Conservation (phyloP, 2,113 vertebrate species). For the Lepisosteus oculatus region DNA sequence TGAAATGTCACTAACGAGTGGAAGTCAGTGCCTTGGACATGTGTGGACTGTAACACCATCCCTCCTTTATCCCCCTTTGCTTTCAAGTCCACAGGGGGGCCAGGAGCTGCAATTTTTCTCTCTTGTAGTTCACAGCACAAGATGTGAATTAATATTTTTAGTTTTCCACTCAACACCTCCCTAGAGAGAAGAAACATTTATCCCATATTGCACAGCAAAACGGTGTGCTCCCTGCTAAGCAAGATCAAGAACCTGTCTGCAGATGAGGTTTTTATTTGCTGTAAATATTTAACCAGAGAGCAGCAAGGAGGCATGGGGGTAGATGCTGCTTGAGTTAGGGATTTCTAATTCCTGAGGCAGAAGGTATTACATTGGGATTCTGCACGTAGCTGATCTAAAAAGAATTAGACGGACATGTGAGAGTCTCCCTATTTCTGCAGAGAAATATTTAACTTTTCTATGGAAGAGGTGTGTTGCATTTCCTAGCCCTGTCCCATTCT, state of each 20-base stretch:
- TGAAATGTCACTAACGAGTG: neutral
- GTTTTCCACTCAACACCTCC: slow-evolving; percentile 28
- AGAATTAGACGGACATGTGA: no score
- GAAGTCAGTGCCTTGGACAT: no score
- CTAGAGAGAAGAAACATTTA: slow-evolving; percentile 26
- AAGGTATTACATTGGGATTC: no score
- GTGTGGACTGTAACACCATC: neutral
- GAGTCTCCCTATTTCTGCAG: no score
- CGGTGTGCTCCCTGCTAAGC: slow-evolving; percentile 15
- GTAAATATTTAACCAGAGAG: slow-evolving; percentile 28
- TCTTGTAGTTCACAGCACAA: slow-evolving; percentile 21
- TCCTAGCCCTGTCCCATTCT: no score
- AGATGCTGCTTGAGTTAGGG: no score
- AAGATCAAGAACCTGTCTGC: slow-evolving; percentile 27
- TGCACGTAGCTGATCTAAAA: no score
- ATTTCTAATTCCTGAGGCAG: no score
- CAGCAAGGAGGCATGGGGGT: neutral
- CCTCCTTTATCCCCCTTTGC: slow-evolving; percentile 3
- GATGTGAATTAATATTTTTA: slow-evolving; percentile 26
- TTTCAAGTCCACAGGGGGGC: neutral
- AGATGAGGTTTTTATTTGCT: slow-evolving; percentile 15
- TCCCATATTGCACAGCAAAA: slow-evolving; percentile 30
- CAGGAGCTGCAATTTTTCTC: slow-evolving; percentile 37
- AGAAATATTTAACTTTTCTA: no score
- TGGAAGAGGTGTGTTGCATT: no score